Evolutionary conservation across 2,113 vertebrate genomes (phyloP).

Genomic region (Antennarius striatus): DNA sequence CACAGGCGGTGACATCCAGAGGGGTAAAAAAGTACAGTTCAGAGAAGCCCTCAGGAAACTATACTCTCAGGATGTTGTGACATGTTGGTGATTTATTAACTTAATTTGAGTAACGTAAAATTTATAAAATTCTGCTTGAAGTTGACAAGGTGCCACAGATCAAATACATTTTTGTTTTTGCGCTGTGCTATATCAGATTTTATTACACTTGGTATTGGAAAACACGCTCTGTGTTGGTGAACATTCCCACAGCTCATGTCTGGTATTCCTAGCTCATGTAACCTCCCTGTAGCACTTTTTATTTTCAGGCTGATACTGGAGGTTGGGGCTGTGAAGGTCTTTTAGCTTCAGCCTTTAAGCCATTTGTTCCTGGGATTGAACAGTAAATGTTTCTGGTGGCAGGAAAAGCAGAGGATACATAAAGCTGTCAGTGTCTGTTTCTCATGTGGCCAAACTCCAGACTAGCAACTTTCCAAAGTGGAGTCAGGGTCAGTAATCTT

Average conservation of each 20-base stretch:
- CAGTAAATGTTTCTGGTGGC: slow-evolving; percentile 49
- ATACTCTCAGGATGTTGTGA: slow-evolving; percentile 61
- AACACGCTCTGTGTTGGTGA: slow-evolving; percentile 38
- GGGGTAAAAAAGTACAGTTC: slow-evolving; percentile 37
- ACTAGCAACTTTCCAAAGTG: slow-evolving; percentile 5
- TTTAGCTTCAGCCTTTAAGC: slow-evolving; percentile 45
- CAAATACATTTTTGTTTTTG: not conserved
- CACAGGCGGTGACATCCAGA: slow-evolving; percentile 32
- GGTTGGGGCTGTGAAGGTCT: slow-evolving; percentile 16
- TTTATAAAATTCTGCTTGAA: slow-evolving; percentile 36
- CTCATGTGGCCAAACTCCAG: slow-evolving; percentile 26
- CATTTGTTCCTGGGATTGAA: slow-evolving; percentile 53
- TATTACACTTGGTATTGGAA: slow-evolving; percentile 25
- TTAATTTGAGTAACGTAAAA: slow-evolving; percentile 44
- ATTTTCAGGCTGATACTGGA: slow-evolving; percentile 36
- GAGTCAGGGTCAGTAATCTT: too few relatives aligned
- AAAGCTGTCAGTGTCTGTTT: slow-evolving; percentile 55
- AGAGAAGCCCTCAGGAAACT: slow-evolving; percentile 64
- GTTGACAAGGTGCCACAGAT: slow-evolving; percentile 17
- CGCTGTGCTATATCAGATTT: slow-evolving; percentile 10
- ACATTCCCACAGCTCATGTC: slow-evolving; percentile 43
- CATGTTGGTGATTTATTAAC: slow-evolving; percentile 48
- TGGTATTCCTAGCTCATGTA: slow-evolving; percentile 39
- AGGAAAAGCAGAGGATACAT: slow-evolving; percentile 43
- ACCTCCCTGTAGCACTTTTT: slow-evolving; percentile 31